Evolutionary conservation across 2,113 vertebrate genomes (phyloP).

Genomic region (Burhinus bistriatus): DNA sequence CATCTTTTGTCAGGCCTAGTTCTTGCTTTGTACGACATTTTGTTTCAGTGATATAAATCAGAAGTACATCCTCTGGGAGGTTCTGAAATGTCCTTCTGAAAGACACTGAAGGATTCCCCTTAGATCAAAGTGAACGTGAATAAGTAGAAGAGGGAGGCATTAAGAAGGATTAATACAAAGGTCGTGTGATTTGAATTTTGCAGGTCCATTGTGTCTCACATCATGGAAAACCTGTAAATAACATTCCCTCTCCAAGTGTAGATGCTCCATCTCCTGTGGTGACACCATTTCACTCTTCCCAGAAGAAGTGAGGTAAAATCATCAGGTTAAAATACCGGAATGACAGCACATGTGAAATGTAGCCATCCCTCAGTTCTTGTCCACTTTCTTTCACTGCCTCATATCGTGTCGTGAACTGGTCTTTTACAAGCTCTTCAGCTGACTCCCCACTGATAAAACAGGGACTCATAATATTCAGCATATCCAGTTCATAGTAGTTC

Average conservation of each 20-base stretch:
- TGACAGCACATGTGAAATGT: not conserved
- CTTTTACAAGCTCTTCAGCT: not conserved
- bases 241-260: not conserved
- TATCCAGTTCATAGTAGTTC: not conserved
- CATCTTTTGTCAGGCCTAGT: not conserved
- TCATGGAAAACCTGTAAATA: not conserved
- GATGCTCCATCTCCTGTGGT: not conserved
- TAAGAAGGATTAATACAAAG: not conserved
- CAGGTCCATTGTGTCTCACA: not conserved
- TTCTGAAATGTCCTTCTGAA: not conserved
- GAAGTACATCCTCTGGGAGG: not conserved
- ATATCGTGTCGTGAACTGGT: accelerated
- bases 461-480: not conserved
- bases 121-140: not conserved
- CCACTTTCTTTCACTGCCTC: not conserved
- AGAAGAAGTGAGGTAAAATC: not conserved
- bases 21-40: not conserved
- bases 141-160: not conserved
- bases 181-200: not conserved
- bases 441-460: not conserved
- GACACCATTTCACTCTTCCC: not conserved
- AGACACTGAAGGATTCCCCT: not conserved
- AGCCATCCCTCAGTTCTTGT: not conserved
- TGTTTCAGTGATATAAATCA: not conserved
- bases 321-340: not conserved